Evolutionary conservation across 2,113 vertebrate species (phyloP).

Genomic region (Ammodytes dubius): DNA sequence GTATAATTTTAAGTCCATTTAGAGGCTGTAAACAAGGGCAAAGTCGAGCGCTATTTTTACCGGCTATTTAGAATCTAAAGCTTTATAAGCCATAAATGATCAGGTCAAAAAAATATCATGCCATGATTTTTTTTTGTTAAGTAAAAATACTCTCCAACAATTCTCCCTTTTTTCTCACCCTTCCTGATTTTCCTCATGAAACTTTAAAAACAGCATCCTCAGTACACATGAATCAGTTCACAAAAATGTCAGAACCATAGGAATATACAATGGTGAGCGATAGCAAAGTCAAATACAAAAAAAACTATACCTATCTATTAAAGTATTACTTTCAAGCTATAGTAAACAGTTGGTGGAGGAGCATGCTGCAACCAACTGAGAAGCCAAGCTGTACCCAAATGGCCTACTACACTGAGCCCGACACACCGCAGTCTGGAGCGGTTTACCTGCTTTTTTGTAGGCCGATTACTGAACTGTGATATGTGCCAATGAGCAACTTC

Average conservation of each 20-base stretch:
- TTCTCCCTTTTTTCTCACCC: not conserved
- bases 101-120: constrained; percentile 40
- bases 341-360: constrained; percentile 29
- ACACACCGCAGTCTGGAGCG: constrained; percentile 5
- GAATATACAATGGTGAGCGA: constrained; percentile 63
- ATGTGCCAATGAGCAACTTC: constrained; percentile 59
- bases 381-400: constrained; percentile 31
- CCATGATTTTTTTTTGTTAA: constrained; percentile 10
- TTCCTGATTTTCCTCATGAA: constrained; percentile 23
- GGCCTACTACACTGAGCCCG: constrained; percentile 42
- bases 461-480: constrained; percentile 44
- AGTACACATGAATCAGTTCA: constrained; percentile 38
- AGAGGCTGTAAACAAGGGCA: not conserved
- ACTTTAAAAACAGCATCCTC: constrained; percentile 24
- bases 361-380: constrained; percentile 56
- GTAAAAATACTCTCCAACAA: constrained; percentile 43
- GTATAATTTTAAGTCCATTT: not conserved
- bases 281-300: constrained; percentile 68
- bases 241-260: constrained; percentile 56
- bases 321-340: constrained; percentile 65
- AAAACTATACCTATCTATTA: constrained; percentile 57
- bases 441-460: not conserved
- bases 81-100: constrained; percentile 25
- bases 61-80: not conserved
- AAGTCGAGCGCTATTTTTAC: not conserved